Base-by-base conservation (phyloP, 2,888 invertebrate genomes). In the Watsonalla cultraria region DNA sequence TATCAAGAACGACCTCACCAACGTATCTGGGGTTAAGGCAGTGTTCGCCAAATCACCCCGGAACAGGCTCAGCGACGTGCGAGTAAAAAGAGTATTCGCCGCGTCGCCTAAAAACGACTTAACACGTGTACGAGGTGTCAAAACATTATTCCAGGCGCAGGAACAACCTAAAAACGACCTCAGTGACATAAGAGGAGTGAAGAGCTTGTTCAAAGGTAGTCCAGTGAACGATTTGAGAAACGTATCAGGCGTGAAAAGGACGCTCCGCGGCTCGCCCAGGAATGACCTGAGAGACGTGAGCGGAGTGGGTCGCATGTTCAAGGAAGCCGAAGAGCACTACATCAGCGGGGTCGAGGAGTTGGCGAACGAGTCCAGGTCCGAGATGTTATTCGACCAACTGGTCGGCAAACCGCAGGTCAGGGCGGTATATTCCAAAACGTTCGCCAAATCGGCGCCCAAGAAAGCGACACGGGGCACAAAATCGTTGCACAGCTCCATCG, bases 291-390 rank as follows among this genome's bases (percentile, higher is more conserved):
- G 63, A 0, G 84, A 87, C 54, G 76, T 88, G 0, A 59, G 82
- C 7, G 88, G 86, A 0, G 80, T 88, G 7, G 73, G 71, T 37
- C 60, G 64, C 1, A 55, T 82, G 60, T 86, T 82, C 61, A 54
- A 63, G 2, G 62, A 62, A 14, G 11, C 42, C 2, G 11, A 8
- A 11, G 61, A 66, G 5, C 37, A 66, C 45, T 76, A 88, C 56
- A 61, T 89, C 11, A 88, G 87, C 56, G 90, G 89, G 0, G 70
- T 90, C 0, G 84, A 83, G 45, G 80, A 82, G 54, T 54, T 90
- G 2, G 83, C 84, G 54, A 65, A 81, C 45, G 74, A 74, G 45
- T 72, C 76, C 2, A 55, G 47, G 7, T 58, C 76, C 0, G 82
- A 85, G 8, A 66, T 47, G 1, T 56, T 80, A 9, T 86, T 86